phyloP scores from a whole-genome alignment of 2,888 invertebrate species.

The Labia minor region DNA sequence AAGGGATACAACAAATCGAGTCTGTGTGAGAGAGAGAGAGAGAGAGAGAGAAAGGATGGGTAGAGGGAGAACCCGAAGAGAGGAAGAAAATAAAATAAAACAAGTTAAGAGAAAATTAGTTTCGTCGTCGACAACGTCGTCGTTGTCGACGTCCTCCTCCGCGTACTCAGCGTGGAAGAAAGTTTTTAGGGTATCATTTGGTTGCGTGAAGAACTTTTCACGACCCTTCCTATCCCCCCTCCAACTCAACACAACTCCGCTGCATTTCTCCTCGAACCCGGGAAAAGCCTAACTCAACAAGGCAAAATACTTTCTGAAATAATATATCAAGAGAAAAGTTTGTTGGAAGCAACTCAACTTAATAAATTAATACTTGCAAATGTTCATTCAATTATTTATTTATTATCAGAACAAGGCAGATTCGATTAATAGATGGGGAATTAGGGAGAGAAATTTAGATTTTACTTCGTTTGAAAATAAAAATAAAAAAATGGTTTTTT shows the following conservation, averaged over 20 bases:
- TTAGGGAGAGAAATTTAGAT: no score
- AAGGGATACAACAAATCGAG: not conserved
- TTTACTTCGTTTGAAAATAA: no score
- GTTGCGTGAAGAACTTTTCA: slow-evolving; percentile 1
- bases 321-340: not conserved
- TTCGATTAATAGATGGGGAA: no score
- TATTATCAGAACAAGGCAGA: not conserved
- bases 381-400: slow-evolving; percentile 1
- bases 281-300: not conserved
- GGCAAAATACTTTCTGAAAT: not conserved
- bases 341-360: slow-evolving; percentile 1
- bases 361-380: not conserved
- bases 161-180: not conserved
- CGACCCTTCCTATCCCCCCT: not conserved
- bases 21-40: slow-evolving; percentile 17
- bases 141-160: slow-evolving; percentile 2
- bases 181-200: slow-evolving; percentile 1
- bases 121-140: not conserved
- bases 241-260: not conserved
- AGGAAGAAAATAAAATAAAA: slow-evolving; percentile 15
- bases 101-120: slow-evolving; percentile 13
- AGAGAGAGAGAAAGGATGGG: not conserved
- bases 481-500: no score
- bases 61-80: not conserved
- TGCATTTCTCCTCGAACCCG: not conserved